These are phyloP conservation scores for Sternotherus odoratus DNA, from an alignment of 2,797 vertebrate genomes.

Conservation along the genomic window DNA sequence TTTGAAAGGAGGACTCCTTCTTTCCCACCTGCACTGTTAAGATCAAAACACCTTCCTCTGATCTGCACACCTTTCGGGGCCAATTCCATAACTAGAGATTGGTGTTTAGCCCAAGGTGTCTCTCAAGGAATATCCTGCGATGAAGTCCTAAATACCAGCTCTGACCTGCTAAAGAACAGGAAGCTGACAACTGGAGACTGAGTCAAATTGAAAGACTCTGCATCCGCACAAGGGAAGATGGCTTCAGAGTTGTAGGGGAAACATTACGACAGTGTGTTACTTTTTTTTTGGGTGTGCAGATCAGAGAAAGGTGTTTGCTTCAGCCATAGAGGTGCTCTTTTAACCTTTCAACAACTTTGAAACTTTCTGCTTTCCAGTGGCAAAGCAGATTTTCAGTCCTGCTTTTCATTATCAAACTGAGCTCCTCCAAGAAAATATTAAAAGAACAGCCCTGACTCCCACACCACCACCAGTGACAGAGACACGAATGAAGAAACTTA, in stretches of 20 bases:
- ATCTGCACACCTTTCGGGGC: neutral
- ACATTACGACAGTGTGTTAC: neutral
- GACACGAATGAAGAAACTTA: neutral
- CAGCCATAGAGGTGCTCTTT: neutral
- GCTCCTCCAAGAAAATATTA: neutral
- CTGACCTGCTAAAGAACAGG: slow-evolving; percentile 39
- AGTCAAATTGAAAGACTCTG: slow-evolving; percentile 40
- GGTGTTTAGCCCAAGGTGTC: neutral
- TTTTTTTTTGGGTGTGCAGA: too few relatives aligned
- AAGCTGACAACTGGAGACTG: slow-evolving; percentile 65
- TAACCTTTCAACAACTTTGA: neutral
- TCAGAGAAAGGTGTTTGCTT: too few relatives aligned
- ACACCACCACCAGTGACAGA: neutral
- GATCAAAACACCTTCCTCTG: neutral
- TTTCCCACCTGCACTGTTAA: too few relatives aligned
- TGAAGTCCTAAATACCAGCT: neutral
- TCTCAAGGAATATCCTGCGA: neutral
- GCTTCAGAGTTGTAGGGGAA: neutral
- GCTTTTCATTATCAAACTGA: neutral
- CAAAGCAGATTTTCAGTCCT: neutral
- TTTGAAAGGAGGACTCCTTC: accelerated
- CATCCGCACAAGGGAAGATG: neutral
- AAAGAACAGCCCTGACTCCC: slow-evolving; percentile 52
- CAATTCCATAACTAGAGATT: neutral
- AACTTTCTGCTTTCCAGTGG: neutral